These are phyloP conservation scores for Siphlonurus alternatus DNA, from an alignment of 2,888 invertebrate species.

Conservation along the genomic window DNA sequence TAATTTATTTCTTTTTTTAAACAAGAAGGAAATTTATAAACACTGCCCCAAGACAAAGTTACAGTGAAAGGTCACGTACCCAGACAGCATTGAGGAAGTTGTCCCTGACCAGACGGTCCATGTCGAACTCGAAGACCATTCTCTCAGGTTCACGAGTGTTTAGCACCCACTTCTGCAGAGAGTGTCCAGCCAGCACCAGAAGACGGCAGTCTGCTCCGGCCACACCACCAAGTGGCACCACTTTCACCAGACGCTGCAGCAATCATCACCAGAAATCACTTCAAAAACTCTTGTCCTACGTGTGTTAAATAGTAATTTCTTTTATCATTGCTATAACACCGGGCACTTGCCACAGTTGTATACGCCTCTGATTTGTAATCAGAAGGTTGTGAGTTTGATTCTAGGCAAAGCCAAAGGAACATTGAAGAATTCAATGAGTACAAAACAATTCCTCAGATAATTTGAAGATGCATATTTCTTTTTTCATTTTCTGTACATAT, in stretches of 20 bases:
- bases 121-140: constrained; percentile 54
- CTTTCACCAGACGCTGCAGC: constrained; percentile 46
- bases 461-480: too few relatives aligned
- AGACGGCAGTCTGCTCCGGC: background rate
- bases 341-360: too few relatives aligned
- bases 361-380: too few relatives aligned
- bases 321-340: too few relatives aligned
- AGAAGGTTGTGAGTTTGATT: too few relatives aligned
- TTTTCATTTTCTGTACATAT: too few relatives aligned
- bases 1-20: too few relatives aligned
- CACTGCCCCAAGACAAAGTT: too few relatives aligned
- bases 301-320: constrained; percentile 1
- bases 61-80: too few relatives aligned
- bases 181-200: constrained; percentile 52
- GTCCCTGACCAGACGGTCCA: constrained; percentile 53
- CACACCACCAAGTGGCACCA: constrained; percentile 28
- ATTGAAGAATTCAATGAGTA: background rate
- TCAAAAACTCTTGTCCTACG: constrained; percentile 15
- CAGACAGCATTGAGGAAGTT: constrained; percentile 49
- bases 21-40: too few relatives aligned
- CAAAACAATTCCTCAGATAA: constrained; percentile 14
- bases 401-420: too few relatives aligned
- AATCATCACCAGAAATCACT: constrained; percentile 2
- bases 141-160: constrained; percentile 45
- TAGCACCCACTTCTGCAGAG: constrained; percentile 69